Percentiles rank a stretch among this genome's conserved stretches.
Conservation (phyloP, 2,113 vertebrate genomes). For the Prolemur simus region DNA sequence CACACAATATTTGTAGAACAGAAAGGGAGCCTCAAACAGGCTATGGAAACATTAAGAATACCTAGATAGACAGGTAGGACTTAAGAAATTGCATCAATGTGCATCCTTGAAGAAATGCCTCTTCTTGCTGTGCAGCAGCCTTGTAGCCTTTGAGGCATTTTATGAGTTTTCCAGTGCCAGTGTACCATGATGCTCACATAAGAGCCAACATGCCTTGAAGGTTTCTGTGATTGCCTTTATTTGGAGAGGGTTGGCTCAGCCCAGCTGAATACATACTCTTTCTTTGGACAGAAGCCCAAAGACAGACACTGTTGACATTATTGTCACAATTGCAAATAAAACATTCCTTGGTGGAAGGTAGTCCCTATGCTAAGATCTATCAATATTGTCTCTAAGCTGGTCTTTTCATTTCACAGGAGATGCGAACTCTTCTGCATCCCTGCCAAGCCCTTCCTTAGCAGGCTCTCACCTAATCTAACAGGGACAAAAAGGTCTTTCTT, state of each 20-base stretch:
- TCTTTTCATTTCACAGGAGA: background rate
- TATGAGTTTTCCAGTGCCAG: background rate
- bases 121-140: background rate
- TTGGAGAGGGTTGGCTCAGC: background rate
- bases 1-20: background rate
- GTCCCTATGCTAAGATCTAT: background rate
- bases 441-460: background rate
- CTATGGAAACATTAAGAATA: background rate
- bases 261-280: background rate
- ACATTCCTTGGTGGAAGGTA: background rate
- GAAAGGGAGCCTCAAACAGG: background rate
- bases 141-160: background rate
- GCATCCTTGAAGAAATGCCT: background rate
- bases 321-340: constrained; percentile 37
- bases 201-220: background rate
- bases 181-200: background rate
- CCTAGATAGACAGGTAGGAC: background rate
- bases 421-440: background rate
- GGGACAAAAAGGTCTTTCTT: background rate
- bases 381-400: background rate
- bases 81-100: background rate
- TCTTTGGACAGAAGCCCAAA: constrained; percentile 18
- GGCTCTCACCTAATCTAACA: background rate
- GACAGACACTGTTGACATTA: constrained; percentile 33
- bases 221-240: constrained; percentile 47